Evolutionary conservation across 2,888 invertebrate species (phyloP).

Genomic region (Macaria notata): DNA sequence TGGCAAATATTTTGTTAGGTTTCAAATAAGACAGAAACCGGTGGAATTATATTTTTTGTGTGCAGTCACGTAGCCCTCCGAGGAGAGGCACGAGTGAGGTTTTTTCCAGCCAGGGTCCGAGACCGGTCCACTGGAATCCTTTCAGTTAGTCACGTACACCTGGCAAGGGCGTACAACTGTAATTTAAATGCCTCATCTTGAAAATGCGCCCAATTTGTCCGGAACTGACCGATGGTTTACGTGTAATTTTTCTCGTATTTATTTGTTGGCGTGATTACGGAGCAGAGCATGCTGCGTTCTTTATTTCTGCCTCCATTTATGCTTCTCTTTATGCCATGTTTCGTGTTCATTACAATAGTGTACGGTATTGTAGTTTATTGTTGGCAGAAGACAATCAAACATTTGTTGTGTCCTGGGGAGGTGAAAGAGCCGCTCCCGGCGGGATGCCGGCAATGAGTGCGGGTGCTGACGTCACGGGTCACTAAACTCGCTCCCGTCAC

Average conservation of each 20-base stretch:
- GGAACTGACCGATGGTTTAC: conserved; percentile 20
- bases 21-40: conserved; percentile 1
- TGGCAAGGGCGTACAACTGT: conserved; percentile 21
- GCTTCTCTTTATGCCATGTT: conserved; percentile 27
- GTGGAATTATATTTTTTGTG: background rate
- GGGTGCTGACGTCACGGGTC: conserved; percentile 55
- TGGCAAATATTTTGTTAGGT: conserved; percentile 27
- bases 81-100: conserved; percentile 18
- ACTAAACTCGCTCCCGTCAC: conserved; percentile 55
- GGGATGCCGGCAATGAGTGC: conserved; percentile 61
- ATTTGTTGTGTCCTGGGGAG: conserved; percentile 44
- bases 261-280: conserved; percentile 14
- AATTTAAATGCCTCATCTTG: conserved; percentile 28
- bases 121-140: conserved; percentile 24
- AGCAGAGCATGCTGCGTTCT: background rate
- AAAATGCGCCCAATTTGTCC: conserved; percentile 23
- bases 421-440: conserved; percentile 49
- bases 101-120: conserved; percentile 11
- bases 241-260: conserved; percentile 21
- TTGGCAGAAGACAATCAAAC: conserved; percentile 51
- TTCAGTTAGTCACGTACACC: conserved; percentile 39
- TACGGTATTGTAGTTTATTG: conserved; percentile 33
- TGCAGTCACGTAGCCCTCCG: conserved; percentile 24
- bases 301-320: conserved; percentile 18
- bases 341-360: conserved; percentile 26